phyloP scores from a whole-genome alignment of 1,140 invertebrate genomes.

The Aphelenchoides fujianensis region DNA sequence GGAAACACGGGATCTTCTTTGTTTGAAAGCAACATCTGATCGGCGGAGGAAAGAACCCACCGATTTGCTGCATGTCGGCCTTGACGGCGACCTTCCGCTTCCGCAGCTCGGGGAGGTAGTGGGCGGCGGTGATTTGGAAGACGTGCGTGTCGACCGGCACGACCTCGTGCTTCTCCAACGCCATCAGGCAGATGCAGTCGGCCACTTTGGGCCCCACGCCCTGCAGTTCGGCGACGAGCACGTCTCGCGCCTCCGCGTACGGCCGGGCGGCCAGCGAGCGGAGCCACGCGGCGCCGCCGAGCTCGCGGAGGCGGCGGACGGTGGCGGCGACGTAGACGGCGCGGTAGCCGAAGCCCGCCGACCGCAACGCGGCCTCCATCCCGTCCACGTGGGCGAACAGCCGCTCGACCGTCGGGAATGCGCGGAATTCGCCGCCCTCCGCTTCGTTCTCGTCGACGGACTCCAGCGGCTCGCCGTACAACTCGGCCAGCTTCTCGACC shows the following conservation, averaged over 20 bases:
- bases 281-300: constrained; percentile 35
- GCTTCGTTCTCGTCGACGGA: constrained; percentile 55
- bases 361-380: constrained; percentile 70
- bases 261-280: background rate
- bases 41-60: too few species aligned
- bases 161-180: constrained; percentile 79
- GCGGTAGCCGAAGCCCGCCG: constrained; percentile 79
- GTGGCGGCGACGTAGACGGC: constrained; percentile 74
- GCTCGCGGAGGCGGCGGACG: constrained; percentile 21
- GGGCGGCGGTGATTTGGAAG: constrained; percentile 78
- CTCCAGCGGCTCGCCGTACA: constrained; percentile 80
- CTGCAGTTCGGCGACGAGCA: constrained; percentile 24
- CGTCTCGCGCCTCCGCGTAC: constrained; percentile 32
- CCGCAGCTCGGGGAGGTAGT: constrained; percentile 73
- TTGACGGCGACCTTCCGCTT: constrained; percentile 75
- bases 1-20: too few species aligned
- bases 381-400: constrained; percentile 67
- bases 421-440: constrained; percentile 73
- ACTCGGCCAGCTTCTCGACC: constrained; percentile 81
- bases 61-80: constrained; percentile 68
- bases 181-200: constrained; percentile 98
- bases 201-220: constrained; percentile 66
- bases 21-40: too few species aligned
- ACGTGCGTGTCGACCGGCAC: constrained; percentile 96
- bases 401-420: constrained; percentile 75